These are phyloP conservation scores for Drosophila quinaria DNA, from an alignment of 2,888 invertebrate species.

Conservation along the genomic window DNA sequence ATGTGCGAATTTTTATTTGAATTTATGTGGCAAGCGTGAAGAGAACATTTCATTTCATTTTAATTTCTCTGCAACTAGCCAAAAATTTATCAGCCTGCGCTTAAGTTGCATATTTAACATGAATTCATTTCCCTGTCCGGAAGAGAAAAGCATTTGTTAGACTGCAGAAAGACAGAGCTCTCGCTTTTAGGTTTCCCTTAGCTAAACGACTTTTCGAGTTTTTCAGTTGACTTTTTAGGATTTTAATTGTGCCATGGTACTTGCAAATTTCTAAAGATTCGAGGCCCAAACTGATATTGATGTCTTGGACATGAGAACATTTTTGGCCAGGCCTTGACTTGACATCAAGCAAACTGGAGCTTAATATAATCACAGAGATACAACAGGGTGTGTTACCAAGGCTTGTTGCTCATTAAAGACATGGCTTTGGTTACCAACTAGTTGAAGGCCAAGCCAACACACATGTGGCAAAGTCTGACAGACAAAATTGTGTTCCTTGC, in stretches of 20 bases:
- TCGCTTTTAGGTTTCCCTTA: conserved; percentile 62
- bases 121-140: conserved; percentile 25
- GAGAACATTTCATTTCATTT: conserved; percentile 48
- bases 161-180: conserved; percentile 29
- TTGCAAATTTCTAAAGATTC: conserved; percentile 49
- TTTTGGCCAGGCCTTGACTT: conserved; percentile 27
- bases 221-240: conserved; percentile 50
- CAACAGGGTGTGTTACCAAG: neutral
- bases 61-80: conserved; percentile 20
- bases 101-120: conserved; percentile 9
- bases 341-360: conserved; percentile 64
- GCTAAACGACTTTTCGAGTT: conserved; percentile 30
- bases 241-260: conserved; percentile 75
- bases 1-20: conserved; percentile 72
- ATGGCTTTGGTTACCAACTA: conserved; percentile 4
- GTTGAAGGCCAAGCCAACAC: neutral
- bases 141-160: neutral
- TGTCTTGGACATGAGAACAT: conserved; percentile 14
- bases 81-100: conserved; percentile 52
- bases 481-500: neutral
- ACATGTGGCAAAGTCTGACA: neutral
- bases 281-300: conserved; percentile 13
- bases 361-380: conserved; percentile 46
- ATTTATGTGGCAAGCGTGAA: conserved; percentile 56
- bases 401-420: conserved; percentile 16